Evolutionary conservation across 1,140 invertebrate species (phyloP).

Genomic region (Drosophila eugracilis): DNA sequence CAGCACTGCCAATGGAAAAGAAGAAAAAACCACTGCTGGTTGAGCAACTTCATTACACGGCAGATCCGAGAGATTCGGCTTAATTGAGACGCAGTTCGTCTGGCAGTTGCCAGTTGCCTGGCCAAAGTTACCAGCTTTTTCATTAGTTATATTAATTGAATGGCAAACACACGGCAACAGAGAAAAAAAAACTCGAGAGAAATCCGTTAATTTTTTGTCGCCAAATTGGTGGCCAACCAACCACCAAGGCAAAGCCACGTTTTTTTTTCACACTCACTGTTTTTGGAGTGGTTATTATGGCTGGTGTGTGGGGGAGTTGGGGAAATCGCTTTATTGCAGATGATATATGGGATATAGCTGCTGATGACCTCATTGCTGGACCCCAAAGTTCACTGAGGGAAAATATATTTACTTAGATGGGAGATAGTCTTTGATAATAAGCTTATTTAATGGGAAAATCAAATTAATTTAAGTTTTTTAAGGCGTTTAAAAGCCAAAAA

Average conservation of each 20-base stretch:
- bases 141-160: slow-evolving; percentile 81
- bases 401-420: too few relatives aligned
- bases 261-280: slow-evolving; percentile 24
- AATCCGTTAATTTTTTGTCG: slow-evolving; percentile 42
- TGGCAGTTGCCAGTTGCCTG: slow-evolving; percentile 27
- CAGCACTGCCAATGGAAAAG: too few relatives aligned
- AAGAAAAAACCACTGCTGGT: slow-evolving; percentile 7
- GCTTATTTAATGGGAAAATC: too few relatives aligned
- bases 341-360: slow-evolving; percentile 33
- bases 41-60: slow-evolving; percentile 58
- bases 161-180: slow-evolving; percentile 45
- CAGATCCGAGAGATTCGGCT: slow-evolving; percentile 38
- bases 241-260: slow-evolving; percentile 32
- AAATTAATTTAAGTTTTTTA: too few relatives aligned
- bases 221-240: slow-evolving; percentile 42
- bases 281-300: slow-evolving; percentile 32
- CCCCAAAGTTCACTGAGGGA: not conserved
- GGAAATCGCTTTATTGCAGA: slow-evolving; percentile 41
- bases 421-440: too few relatives aligned
- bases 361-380: slow-evolving; percentile 40
- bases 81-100: slow-evolving; percentile 68
- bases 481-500: too few relatives aligned
- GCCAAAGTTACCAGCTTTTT: slow-evolving; percentile 69
- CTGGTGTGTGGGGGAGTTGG: slow-evolving; percentile 17
- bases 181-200: slow-evolving; percentile 11